Evolutionary conservation across 2,797 vertebrate species (phyloP), one percentile per base, ranked within the genome.

Genomic region (Fistularia tabacaria): DNA sequence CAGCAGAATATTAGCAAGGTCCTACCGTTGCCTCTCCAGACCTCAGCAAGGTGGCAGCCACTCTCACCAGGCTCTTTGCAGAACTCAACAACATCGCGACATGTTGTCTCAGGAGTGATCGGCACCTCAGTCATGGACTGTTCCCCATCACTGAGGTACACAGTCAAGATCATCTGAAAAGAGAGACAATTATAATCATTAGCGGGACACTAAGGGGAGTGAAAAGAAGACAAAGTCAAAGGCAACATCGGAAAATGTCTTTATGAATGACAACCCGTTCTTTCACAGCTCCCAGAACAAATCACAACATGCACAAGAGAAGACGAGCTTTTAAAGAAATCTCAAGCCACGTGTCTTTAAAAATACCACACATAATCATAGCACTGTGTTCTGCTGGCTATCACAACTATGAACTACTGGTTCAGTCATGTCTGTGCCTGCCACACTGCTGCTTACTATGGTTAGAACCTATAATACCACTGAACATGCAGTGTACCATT

Each of bases 31-130:
- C 97, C 96, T 73, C 93, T 91, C 97, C 97, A 99, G 38, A 98
- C 95, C 86, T 99, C 97, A 4, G 96, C 96, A 82, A 99, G 88
- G 84, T 99, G 95, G 87, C 97, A 99, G 64, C 94, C 91, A 10
- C 92, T 94, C 84, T 99, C 96, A 4, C 97, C 96, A 6, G 96
- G 94, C 81, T 98, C 96, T 75, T 98, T 98, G 88, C 97, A 99
- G 85, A 98, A 98, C 82, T 99, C 97, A 0, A 99, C 96, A 0
- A 99, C 95, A 76, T 99, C 97, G 0, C 94, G 93, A 77, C 97
- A 99, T 0, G 94, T 95, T 12, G 96, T 98, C 90, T 99, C 96
- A 3, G 96, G 96, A 62, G 96, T 99, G 88, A 99, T 92, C 82
- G 97, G 97, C 75, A 99, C 97, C 91, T 99, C 97, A 1, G 95